Conservation (phyloP, 2,797 vertebrate species). For the Pogoniulus pusillus region DNA sequence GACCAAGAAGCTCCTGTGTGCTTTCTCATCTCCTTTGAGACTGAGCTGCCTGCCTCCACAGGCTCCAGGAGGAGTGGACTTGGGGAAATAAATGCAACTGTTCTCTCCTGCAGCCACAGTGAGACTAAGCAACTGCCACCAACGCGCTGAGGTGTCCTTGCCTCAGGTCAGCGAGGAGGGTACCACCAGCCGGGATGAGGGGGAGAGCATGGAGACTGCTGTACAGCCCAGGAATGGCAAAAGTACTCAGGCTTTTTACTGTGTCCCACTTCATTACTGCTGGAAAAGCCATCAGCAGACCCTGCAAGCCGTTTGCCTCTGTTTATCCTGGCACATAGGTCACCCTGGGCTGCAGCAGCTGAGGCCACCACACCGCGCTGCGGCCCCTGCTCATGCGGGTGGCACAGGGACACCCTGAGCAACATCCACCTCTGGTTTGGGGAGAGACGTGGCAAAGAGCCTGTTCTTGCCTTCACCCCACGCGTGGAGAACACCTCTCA, state of each 20-base stretch:
- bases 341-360: neutral
- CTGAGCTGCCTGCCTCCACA: neutral
- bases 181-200: neutral
- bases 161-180: accelerated
- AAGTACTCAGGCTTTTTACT: neutral
- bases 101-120: neutral
- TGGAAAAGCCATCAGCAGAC: neutral
- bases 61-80: neutral
- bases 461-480: neutral
- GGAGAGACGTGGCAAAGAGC: neutral
- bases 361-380: accelerated
- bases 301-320: neutral
- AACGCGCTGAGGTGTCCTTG: neutral
- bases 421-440: accelerated
- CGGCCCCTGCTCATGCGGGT: neutral
- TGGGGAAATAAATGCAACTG: neutral
- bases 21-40: neutral
- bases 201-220: neutral
- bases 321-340: neutral
- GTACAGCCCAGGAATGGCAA: neutral
- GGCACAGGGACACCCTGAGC: neutral
- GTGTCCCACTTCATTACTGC: neutral
- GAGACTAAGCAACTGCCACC: accelerated
- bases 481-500: accelerated
- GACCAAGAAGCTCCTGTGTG: neutral